These are phyloP conservation scores for Prionace glauca DNA, from an alignment of 2,797 vertebrate species.

Conservation along the genomic window DNA sequence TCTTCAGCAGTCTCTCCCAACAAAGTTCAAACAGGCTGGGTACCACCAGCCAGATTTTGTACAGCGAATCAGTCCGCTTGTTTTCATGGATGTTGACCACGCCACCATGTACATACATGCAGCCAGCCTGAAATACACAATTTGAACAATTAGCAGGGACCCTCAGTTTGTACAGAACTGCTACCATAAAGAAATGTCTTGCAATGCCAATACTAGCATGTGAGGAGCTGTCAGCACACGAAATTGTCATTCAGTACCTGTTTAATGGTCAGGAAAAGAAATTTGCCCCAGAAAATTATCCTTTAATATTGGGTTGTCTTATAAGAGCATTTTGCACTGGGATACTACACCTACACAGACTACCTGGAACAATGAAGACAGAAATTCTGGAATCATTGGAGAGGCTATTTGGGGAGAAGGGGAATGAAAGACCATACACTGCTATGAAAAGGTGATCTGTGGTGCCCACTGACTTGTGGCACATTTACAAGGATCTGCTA, in stretches of 20 bases:
- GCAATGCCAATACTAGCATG: not conserved
- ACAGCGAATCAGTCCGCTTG: slow-evolving; percentile 92
- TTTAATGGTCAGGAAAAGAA: not conserved
- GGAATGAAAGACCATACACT: not conserved
- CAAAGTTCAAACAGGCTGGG: slow-evolving; percentile 94
- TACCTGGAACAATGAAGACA: not conserved
- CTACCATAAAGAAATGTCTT: not conserved
- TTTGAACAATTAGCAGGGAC: not conserved
- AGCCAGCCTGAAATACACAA: slow-evolving; percentile 70
- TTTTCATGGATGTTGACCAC: slow-evolving; percentile 96
- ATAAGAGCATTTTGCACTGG: not conserved
- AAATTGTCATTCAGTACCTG: not conserved
- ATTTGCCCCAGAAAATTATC: not conserved
- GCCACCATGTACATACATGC: slow-evolving; percentile 96
- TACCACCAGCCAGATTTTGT: slow-evolving; percentile 94
- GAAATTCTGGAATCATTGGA: not conserved
- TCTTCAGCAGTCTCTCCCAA: slow-evolving; percentile 85
- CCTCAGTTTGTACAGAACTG: not conserved
- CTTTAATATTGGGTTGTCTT: not conserved
- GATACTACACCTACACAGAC: not conserved
- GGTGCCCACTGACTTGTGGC: too few species aligned
- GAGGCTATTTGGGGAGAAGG: not conserved
- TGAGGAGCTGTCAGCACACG: too few species aligned
- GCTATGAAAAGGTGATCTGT: too few species aligned
- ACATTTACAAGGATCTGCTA: not conserved